Evolutionary conservation across 2,888 invertebrate species (phyloP).

Genomic region (Cordylochernes scorpioides): DNA sequence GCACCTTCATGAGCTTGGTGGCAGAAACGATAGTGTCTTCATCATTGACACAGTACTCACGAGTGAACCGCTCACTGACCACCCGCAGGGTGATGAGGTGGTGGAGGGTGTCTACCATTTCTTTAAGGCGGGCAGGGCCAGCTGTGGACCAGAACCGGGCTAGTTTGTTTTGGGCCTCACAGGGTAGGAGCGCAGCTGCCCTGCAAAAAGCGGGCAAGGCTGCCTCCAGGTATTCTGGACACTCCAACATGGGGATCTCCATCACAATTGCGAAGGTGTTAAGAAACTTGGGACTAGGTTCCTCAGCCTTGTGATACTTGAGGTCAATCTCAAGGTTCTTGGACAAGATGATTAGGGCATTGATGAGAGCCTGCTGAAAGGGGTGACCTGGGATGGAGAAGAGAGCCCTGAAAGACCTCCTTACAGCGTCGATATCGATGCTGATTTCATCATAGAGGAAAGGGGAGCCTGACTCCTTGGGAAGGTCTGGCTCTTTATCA

Average conservation of each 20-base stretch:
- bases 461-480: slow-evolving; percentile 8
- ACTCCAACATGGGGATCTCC: slow-evolving; percentile 36
- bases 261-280: slow-evolving; percentile 43
- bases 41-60: slow-evolving; percentile 50
- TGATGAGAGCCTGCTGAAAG: slow-evolving; percentile 39
- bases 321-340: slow-evolving; percentile 43
- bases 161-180: slow-evolving; percentile 46
- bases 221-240: slow-evolving; percentile 39
- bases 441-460: slow-evolving; percentile 16
- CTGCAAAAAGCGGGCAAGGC: slow-evolving; percentile 42
- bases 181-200: slow-evolving; percentile 40
- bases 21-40: slow-evolving; percentile 55
- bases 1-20: slow-evolving; percentile 53
- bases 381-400: slow-evolving; percentile 23
- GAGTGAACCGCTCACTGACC: slow-evolving; percentile 41
- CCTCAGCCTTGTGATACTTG: slow-evolving; percentile 26
- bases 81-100: slow-evolving; percentile 63
- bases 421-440: slow-evolving; percentile 29
- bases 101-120: slow-evolving; percentile 41
- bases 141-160: slow-evolving; percentile 48
- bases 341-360: slow-evolving; percentile 41
- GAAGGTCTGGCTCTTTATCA: no score
- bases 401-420: slow-evolving; percentile 36
- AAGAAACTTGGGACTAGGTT: slow-evolving; percentile 26
- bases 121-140: slow-evolving; percentile 26